Evolutionary conservation across 2,113 vertebrate genomes (phyloP).

Genomic region (Tricholaema leucomelas): DNA sequence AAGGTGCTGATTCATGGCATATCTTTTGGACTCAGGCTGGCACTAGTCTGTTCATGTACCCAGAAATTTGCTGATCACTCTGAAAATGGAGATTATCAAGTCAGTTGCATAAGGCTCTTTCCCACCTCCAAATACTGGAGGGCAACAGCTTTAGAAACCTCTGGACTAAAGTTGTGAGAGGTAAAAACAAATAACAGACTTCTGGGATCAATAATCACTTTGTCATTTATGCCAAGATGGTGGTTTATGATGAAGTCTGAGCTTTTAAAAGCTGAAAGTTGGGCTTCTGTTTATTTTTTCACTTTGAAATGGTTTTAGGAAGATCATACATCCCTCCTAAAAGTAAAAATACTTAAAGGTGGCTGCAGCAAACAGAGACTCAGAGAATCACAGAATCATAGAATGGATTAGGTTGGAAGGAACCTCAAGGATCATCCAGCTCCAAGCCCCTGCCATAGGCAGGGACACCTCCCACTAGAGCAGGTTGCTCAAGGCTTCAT

Average conservation of each 20-base stretch:
- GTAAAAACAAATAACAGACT: background rate
- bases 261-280: background rate
- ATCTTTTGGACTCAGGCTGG: conserved; percentile 50
- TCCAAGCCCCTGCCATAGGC: too few relatives aligned
- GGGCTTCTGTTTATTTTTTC: background rate
- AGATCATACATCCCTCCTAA: background rate
- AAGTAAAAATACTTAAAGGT: background rate
- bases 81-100: conserved; percentile 50
- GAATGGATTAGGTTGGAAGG: too few relatives aligned
- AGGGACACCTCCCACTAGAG: too few relatives aligned
- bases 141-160: background rate
- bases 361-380: background rate
- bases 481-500: too few relatives aligned
- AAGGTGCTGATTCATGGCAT: conserved; percentile 68
- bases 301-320: background rate
- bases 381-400: too few relatives aligned
- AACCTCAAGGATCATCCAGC: too few relatives aligned
- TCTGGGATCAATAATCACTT: background rate
- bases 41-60: conserved; percentile 63
- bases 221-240: background rate
- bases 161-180: background rate
- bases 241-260: background rate
- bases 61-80: conserved; percentile 60
- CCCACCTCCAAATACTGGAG: conserved; percentile 26
- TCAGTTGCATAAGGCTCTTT: conserved; percentile 44